Percentiles rank a stretch among this genome's conserved stretches.
phyloP scores from a whole-genome alignment of 2,797 vertebrate species.

The Alosa sapidissima region DNA sequence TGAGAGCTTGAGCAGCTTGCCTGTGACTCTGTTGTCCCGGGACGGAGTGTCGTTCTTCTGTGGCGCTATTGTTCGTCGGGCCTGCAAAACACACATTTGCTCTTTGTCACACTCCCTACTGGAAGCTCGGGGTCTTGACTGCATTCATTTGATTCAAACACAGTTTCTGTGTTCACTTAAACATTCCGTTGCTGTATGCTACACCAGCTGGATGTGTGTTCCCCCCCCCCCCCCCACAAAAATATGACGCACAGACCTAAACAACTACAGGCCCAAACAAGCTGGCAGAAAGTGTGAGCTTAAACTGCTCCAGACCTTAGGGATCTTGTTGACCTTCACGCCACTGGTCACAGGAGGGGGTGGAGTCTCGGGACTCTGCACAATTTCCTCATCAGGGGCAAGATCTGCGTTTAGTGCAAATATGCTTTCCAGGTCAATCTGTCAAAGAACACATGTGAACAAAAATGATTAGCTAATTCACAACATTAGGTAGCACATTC shows the following conservation, averaged over 20 bases:
- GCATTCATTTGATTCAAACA: neutral
- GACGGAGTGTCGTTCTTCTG: slow-evolving; percentile 83
- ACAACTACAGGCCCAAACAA: neutral
- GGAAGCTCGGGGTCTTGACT: neutral
- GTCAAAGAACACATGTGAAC: neutral
- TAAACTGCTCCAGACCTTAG: slow-evolving; percentile 48
- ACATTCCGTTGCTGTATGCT: no score
- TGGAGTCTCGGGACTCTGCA: slow-evolving; percentile 82
- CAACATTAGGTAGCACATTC: neutral
- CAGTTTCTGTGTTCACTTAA: neutral
- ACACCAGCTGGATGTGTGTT: no score
- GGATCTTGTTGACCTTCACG: slow-evolving; percentile 86
- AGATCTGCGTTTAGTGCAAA: slow-evolving; percentile 93
- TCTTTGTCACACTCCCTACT: neutral
- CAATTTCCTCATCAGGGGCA: slow-evolving; percentile 88
- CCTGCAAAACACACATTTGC: slow-evolving; percentile 67
- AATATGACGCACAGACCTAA: neutral
- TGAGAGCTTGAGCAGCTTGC: neutral
- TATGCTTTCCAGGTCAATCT: slow-evolving; percentile 95
- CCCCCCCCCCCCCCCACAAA: neutral
- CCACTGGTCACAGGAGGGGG: slow-evolving; percentile 78
- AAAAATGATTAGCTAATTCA: neutral
- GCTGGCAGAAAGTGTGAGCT: neutral
- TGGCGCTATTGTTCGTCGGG: slow-evolving; percentile 77
- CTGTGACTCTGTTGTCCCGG: slow-evolving; percentile 90